Evolutionary conservation across 1,140 invertebrate species (phyloP).

Genomic region (Anoplolepis gracilipes): DNA sequence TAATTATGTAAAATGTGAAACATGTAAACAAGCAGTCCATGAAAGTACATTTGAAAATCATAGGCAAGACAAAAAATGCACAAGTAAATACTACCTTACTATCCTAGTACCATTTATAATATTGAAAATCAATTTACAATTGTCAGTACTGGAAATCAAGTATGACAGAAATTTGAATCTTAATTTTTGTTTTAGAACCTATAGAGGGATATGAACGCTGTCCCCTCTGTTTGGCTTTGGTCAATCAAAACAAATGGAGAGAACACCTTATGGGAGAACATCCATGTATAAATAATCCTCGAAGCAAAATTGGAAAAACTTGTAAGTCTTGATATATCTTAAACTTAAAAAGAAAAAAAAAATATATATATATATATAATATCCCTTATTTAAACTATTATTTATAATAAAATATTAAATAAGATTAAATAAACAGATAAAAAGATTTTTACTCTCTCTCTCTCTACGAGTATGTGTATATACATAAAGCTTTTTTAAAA

Average conservation of each 20-base stretch:
- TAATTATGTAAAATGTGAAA: slow-evolving; percentile 89
- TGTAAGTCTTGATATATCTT: slow-evolving; percentile 76
- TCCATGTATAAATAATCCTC: slow-evolving; percentile 86
- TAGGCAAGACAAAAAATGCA: slow-evolving; percentile 87
- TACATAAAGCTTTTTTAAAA: not conserved
- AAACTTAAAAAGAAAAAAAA: not conserved
- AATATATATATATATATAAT: no score
- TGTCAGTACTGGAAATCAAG: not conserved
- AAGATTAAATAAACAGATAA: no score
- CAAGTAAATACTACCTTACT: slow-evolving; percentile 79
- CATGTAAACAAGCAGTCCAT: slow-evolving; percentile 89
- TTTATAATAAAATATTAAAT: not conserved
- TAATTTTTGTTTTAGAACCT: slow-evolving; percentile 82
- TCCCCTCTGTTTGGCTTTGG: slow-evolving; percentile 89
- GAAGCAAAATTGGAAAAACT: slow-evolving; percentile 81
- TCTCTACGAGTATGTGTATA: no score
- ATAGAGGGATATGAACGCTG: slow-evolving; percentile 88
- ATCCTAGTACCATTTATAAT: not conserved
- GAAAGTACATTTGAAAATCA: slow-evolving; percentile 88
- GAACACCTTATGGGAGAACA: slow-evolving; percentile 88
- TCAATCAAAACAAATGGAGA: slow-evolving; percentile 87
- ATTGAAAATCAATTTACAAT: not conserved
- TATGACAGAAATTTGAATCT: not conserved
- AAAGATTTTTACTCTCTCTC: no score
- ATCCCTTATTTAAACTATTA: not conserved